Conservation (phyloP, 2,113 vertebrate species). For the Pogonocichla stellata region DNA sequence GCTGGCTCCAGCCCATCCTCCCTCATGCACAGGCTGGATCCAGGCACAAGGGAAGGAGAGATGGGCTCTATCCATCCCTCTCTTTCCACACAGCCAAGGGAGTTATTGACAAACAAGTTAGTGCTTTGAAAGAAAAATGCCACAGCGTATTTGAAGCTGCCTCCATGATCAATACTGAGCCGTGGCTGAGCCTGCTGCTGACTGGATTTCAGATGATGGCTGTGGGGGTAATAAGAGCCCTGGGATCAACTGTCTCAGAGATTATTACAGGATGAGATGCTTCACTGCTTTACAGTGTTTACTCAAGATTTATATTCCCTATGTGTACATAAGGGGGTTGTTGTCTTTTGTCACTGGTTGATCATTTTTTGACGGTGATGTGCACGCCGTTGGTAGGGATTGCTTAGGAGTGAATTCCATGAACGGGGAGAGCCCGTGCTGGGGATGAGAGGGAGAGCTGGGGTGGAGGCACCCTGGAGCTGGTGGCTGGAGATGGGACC, state of each 20-base stretch:
- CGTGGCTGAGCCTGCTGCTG: neutral
- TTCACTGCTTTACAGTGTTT: constrained; percentile 59
- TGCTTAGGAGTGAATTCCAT: neutral
- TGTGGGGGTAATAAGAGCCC: constrained; percentile 60
- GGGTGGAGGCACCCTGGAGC: neutral
- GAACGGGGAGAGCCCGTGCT: neutral
- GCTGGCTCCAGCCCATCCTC: neutral
- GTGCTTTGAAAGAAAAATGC: constrained; percentile 23
- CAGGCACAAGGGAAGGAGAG: no score
- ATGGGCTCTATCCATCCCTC: neutral
- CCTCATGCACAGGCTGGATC: fast-evolving
- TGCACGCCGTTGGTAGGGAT: fast-evolving
- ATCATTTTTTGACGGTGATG: neutral
- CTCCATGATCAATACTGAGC: constrained; percentile 53
- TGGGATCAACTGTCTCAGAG: constrained; percentile 52
- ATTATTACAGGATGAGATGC: constrained; percentile 66
- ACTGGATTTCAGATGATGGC: constrained; percentile 40
- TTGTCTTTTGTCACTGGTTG: neutral
- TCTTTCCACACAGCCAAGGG: neutral
- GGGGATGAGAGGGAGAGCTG: neutral
- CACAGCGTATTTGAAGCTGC: neutral
- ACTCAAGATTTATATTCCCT: constrained; percentile 62
- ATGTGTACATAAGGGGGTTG: neutral
- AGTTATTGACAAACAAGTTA: constrained; percentile 70
- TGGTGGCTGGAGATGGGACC: neutral